A percentile compares a stretch with the other conserved stretches of the same genome.
These are phyloP conservation scores for Augochlorella aurata DNA, from an alignment of 2,888 invertebrate species.

Conservation along the genomic window DNA sequence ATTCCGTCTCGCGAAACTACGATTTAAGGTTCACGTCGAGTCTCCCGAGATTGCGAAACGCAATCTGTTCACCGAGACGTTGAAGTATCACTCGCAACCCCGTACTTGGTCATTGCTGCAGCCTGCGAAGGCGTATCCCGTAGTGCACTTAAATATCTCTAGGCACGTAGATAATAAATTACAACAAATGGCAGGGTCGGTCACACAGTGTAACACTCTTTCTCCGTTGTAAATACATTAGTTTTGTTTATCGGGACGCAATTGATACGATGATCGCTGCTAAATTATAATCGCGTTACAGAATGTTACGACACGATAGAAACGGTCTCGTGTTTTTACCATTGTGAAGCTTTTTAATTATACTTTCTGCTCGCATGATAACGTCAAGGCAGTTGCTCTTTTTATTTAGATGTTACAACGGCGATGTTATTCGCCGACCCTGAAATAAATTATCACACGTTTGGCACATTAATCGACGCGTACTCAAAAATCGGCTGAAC, in stretches of 20 bases:
- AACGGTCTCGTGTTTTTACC: neutral
- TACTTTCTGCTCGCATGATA: neutral
- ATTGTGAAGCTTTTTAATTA: neutral
- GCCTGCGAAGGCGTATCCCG: slow-evolving; percentile 45
- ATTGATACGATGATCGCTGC: neutral
- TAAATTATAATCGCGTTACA: neutral
- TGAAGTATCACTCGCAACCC: slow-evolving; percentile 7
- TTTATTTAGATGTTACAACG: neutral
- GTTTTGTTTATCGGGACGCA: neutral
- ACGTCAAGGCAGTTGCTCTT: neutral
- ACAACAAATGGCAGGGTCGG: slow-evolving; percentile 56
- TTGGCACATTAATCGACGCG: slow-evolving; percentile 57
- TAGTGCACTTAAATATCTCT: slow-evolving; percentile 64
- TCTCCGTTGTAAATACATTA: neutral
- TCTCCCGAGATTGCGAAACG: slow-evolving; percentile 1
- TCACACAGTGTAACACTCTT: neutral
- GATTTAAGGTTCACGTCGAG: neutral
- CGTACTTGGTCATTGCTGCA: slow-evolving; percentile 68
- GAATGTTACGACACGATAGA: neutral
- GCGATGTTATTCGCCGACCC: slow-evolving; percentile 51
- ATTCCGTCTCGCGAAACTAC: slow-evolving; percentile 40
- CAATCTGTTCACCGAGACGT: slow-evolving; percentile 15
- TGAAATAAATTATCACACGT: slow-evolving; percentile 54
- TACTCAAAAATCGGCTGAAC: slow-evolving; percentile 56
- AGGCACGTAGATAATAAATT: slow-evolving; percentile 53